A percentile compares a stretch with the other conserved stretches of the same genome.
phyloP scores from a whole-genome alignment of 2,888 invertebrate genomes.

The Nephrotoma guestfalica region DNA sequence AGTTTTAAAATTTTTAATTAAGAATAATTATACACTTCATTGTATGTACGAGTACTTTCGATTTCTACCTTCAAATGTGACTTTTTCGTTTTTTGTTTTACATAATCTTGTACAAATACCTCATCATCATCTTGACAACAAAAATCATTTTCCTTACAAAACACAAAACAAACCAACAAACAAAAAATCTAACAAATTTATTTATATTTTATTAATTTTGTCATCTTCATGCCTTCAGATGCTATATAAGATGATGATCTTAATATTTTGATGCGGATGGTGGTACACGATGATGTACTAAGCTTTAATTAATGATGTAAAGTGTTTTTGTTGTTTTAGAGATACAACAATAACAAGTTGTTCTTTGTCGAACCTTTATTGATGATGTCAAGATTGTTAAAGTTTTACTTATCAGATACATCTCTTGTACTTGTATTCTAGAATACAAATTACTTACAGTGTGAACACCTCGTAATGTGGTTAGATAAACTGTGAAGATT shows the following conservation, averaged over 20 bases:
- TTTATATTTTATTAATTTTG: not conserved
- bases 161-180: not conserved
- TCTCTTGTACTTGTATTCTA: too few relatives aligned
- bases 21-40: not conserved
- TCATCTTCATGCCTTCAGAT: too few relatives aligned
- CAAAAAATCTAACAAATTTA: not conserved
- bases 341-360: not conserved
- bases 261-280: not conserved
- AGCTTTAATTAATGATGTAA: not conserved
- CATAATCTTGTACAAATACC: not conserved
- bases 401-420: not conserved
- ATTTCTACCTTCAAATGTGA: not conserved
- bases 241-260: too few relatives aligned
- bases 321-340: not conserved
- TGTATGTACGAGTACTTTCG: not conserved
- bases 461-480: too few relatives aligned
- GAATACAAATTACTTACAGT: too few relatives aligned
- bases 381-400: not conserved
- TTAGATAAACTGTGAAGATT: too few relatives aligned
- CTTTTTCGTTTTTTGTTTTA: not conserved
- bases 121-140: too few relatives aligned
- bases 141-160: not conserved
- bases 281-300: not conserved
- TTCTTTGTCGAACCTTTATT: not conserved
- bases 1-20: too few relatives aligned